phyloP scores from a whole-genome alignment of 2,113 vertebrate species.

The Ascaphus truei region DNA sequence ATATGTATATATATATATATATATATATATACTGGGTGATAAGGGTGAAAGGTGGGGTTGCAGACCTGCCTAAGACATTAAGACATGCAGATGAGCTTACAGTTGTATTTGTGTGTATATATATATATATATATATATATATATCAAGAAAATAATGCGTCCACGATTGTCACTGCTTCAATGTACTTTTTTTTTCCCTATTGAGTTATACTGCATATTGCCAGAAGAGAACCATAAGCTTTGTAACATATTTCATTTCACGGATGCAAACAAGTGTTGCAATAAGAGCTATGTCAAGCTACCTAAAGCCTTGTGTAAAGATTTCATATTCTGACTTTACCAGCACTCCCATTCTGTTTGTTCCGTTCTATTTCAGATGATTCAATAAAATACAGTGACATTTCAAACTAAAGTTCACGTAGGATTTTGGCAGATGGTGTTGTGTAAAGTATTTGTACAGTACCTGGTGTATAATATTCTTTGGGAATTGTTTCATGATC shows the following conservation, averaged over 20 bases:
- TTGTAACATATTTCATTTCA: conserved; percentile 23
- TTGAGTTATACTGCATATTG: no score
- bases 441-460: conserved; percentile 40
- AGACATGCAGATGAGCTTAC: no score
- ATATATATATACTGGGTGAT: no score
- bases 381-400: conserved; percentile 51
- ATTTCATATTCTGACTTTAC: conserved; percentile 45
- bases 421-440: conserved; percentile 42
- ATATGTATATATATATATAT: no score
- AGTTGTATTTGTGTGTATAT: no score
- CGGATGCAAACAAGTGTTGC: background rate
- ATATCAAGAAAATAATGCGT: no score
- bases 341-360: conserved; percentile 46
- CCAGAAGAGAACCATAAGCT: conserved; percentile 8
- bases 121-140: no score
- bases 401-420: conserved; percentile 51
- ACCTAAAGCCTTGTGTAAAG: conserved; percentile 42
- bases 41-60: no score
- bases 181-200: no score
- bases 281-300: background rate
- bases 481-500: conserved; percentile 48
- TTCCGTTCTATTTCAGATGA: conserved; percentile 53
- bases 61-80: no score
- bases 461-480: conserved; percentile 44
- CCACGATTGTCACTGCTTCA: no score